Conservation (phyloP, 2,888 invertebrate genomes). For the Pilophorus perplexus region DNA sequence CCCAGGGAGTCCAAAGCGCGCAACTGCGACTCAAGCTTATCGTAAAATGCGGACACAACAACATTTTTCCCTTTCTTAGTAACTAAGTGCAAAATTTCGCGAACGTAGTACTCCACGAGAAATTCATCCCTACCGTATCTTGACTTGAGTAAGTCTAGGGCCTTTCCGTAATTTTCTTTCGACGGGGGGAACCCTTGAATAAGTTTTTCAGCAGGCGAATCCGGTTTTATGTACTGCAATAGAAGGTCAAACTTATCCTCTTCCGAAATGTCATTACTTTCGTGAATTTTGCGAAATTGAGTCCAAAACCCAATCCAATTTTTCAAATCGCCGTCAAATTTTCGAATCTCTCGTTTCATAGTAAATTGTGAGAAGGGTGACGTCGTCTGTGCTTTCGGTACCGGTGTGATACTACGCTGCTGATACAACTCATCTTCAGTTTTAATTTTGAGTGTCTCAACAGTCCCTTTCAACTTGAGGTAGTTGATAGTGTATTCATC, state of each 20-base stretch:
- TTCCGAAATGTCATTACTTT: conserved; percentile 42
- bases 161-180: conserved; percentile 49
- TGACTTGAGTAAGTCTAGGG: conserved; percentile 45
- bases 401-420: no score
- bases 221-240: conserved; percentile 34
- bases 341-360: conserved; percentile 13
- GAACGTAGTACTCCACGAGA: conserved; percentile 48
- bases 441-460: no score
- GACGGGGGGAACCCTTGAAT: conserved; percentile 48
- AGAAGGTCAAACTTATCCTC: conserved; percentile 49
- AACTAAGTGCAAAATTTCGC: conserved; percentile 50
- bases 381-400: no score
- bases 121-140: conserved; percentile 48
- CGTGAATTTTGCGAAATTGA: conserved; percentile 49
- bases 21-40: conserved; percentile 50
- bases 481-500: background rate
- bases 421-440: no score
- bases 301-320: conserved; percentile 49
- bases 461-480: background rate
- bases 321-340: conserved; percentile 47
- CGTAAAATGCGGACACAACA: conserved; percentile 46
- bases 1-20: conserved; percentile 49
- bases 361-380: no score
- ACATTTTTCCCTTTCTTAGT: conserved; percentile 45
- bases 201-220: conserved; percentile 48